These are phyloP conservation scores for Rotaria macrura DNA, from an alignment of 2,888 invertebrate species.

Conservation along the genomic window DNA sequence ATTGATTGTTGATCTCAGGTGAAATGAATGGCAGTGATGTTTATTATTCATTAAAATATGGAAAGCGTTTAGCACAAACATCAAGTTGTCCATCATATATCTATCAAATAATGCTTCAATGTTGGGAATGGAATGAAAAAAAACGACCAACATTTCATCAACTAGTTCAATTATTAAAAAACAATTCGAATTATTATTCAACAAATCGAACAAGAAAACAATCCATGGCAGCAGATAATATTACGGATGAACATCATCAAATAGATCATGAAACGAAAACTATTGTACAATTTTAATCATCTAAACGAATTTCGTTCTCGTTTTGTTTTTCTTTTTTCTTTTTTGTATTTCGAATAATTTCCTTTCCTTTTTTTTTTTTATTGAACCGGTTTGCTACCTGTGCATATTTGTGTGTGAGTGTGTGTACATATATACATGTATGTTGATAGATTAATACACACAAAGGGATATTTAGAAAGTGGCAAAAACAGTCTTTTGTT, in stretches of 20 bases:
- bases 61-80: slow-evolving; percentile 23
- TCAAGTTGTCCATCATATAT: slow-evolving; percentile 23
- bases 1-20: background rate
- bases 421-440: background rate
- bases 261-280: background rate
- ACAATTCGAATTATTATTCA: slow-evolving; percentile 6
- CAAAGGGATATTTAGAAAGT: no score
- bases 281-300: background rate
- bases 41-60: slow-evolving; percentile 21
- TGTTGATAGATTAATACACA: background rate
- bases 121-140: slow-evolving; percentile 33
- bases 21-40: slow-evolving; percentile 31
- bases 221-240: background rate
- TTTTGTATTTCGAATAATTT: background rate
- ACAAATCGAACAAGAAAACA: background rate
- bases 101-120: slow-evolving; percentile 29
- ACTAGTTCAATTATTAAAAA: slow-evolving; percentile 27
- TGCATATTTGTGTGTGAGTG: background rate
- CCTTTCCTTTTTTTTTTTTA: no score
- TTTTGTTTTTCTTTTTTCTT: no score
- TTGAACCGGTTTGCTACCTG: background rate
- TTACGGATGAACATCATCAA: no score
- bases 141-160: slow-evolving; percentile 31
- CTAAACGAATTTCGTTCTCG: no score
- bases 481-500: no score